Evolutionary conservation across 2,113 vertebrate species (phyloP).

Genomic region (Rhineura floridana): DNA sequence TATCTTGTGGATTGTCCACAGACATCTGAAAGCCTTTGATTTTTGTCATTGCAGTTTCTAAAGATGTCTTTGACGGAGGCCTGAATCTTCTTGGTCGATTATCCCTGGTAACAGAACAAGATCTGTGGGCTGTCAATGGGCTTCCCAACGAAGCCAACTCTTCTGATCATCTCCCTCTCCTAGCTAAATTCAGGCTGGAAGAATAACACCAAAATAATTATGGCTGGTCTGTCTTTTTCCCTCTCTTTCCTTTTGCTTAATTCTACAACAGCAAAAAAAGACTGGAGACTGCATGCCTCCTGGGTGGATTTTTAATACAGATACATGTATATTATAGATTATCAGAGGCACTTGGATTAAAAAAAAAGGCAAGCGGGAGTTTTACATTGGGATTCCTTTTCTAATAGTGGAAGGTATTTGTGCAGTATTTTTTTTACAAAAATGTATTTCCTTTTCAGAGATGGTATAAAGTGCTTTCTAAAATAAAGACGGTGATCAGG

Average conservation of each 20-base stretch:
- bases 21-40: neutral
- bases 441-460: conserved; percentile 68
- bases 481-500: conserved; percentile 65
- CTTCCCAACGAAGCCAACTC: conserved; percentile 90
- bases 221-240: neutral
- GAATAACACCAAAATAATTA: conserved; percentile 62
- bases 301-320: conserved; percentile 55
- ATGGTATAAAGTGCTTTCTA: conserved; percentile 72
- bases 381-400: conserved; percentile 65
- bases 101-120: conserved; percentile 84
- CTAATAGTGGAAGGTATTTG: conserved; percentile 69
- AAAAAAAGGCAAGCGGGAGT: conserved; percentile 22
- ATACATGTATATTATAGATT: conserved; percentile 14
- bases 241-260: conserved; percentile 13
- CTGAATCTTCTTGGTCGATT: conserved; percentile 88
- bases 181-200: conserved; percentile 86
- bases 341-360: conserved; percentile 25
- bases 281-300: conserved; percentile 42
- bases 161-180: conserved; percentile 93
- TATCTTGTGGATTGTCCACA: neutral
- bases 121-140: conserved; percentile 84
- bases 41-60: conserved; percentile 65
- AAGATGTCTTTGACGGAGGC: conserved; percentile 72
- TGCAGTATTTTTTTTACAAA: conserved; percentile 50
- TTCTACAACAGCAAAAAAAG: conserved; percentile 1